phyloP scores from a whole-genome alignment of 2,797 vertebrate species.

The Hirundo rustica region DNA sequence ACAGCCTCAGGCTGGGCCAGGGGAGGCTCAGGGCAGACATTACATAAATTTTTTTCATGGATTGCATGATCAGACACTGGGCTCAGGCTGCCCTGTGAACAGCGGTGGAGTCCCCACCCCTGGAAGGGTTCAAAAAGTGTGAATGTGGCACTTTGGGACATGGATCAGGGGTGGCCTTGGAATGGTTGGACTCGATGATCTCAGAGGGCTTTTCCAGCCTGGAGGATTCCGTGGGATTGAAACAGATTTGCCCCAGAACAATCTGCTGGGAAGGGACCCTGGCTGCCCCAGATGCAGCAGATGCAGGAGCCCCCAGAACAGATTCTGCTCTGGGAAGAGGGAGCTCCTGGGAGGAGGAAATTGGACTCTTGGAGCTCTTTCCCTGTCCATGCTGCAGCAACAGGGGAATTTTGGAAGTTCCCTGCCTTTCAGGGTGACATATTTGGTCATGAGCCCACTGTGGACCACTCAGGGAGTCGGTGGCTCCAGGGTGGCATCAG shows the following conservation, averaged over 20 bases:
- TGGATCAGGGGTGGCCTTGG: background rate
- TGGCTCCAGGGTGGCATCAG: background rate
- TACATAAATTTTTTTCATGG: background rate
- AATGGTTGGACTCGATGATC: accelerated
- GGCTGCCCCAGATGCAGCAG: background rate
- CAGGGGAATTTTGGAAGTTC: background rate
- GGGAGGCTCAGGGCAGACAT: background rate
- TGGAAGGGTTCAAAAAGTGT: background rate
- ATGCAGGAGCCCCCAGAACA: background rate
- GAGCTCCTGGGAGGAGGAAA: background rate
- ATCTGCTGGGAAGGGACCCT: background rate
- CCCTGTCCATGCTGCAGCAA: background rate
- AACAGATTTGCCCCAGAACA: background rate
- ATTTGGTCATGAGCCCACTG: background rate
- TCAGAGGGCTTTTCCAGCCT: background rate
- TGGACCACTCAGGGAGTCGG: no score
- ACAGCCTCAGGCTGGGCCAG: accelerated
- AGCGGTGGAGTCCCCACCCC: background rate
- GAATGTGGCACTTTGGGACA: background rate
- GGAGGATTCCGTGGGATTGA: background rate
- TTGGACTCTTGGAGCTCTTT: background rate
- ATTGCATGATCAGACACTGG: background rate
- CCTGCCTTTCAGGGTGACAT: background rate
- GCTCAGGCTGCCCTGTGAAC: background rate
- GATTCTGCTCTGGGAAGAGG: background rate